A percentile compares a stretch with the other conserved stretches of the same genome.
Conservation (phyloP, 1,140 invertebrate genomes). For the Carposina sasakii region DNA sequence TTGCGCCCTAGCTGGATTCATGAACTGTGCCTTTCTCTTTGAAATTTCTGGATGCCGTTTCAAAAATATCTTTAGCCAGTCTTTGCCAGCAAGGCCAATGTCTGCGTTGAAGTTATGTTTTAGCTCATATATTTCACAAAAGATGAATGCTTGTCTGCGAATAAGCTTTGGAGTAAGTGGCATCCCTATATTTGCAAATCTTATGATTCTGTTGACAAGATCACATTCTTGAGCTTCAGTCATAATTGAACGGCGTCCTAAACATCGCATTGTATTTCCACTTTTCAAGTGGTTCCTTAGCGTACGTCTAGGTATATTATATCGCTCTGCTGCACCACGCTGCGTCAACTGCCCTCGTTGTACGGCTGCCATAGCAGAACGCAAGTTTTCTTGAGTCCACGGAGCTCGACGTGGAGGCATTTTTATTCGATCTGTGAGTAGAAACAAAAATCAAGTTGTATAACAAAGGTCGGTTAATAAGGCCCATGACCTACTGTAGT, state of each 20-base stretch:
- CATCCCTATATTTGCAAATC: conserved; percentile 2
- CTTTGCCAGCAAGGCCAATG: conserved; percentile 8
- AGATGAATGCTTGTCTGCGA: conserved; percentile 1
- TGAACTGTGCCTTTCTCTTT: conserved; percentile 29
- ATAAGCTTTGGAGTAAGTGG: conserved; percentile 5
- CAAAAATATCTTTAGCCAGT: conserved; percentile 16
- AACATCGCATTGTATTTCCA: conserved; percentile 13
- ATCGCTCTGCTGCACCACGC: conserved; percentile 22
- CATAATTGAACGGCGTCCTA: conserved; percentile 25
- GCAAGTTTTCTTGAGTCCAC: conserved; percentile 9
- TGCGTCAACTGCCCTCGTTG: conserved; percentile 18
- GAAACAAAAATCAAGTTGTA: too few species aligned
- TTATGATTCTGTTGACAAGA: conserved; percentile 25
- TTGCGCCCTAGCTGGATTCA: conserved; percentile 37
- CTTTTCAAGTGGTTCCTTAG: conserved; percentile 23
- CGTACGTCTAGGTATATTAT: conserved; percentile 30
- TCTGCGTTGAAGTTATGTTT: conserved; percentile 11
- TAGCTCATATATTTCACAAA: conserved; percentile 4
- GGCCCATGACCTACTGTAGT: too few species aligned
- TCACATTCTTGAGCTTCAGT: conserved; percentile 26
- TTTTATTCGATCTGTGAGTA: too few species aligned
- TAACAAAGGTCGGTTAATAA: too few species aligned
- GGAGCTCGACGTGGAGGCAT: too few species aligned
- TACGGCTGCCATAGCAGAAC: conserved; percentile 18
- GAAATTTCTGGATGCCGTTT: conserved; percentile 13